These are phyloP conservation scores for Silurus glanis DNA, from an alignment of 2,113 vertebrate species.

Conservation along the genomic window DNA sequence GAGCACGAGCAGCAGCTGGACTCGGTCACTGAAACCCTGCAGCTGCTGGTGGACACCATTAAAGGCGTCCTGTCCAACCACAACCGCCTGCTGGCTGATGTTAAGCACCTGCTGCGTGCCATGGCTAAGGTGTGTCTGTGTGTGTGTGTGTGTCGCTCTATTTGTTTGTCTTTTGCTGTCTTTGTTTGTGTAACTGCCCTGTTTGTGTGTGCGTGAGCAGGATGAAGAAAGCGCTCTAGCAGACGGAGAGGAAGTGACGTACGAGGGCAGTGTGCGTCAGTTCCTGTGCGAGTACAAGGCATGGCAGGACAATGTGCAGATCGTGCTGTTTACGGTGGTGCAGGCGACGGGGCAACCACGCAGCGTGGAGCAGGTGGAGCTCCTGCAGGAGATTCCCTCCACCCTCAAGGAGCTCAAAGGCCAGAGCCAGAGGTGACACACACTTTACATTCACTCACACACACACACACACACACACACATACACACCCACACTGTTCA, in stretches of 20 bases:
- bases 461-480: no score
- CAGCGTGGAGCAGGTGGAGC: conserved; percentile 88
- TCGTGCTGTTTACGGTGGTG: conserved; percentile 92
- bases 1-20: conserved; percentile 93
- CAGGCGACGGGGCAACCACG: conserved; percentile 93
- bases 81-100: conserved; percentile 92
- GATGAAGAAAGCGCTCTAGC: conserved; percentile 93
- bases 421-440: conserved; percentile 88
- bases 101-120: conserved; percentile 93
- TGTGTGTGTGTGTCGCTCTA: background rate
- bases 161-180: background rate
- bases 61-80: conserved; percentile 92
- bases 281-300: conserved; percentile 96
- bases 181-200: background rate
- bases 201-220: conserved; percentile 61
- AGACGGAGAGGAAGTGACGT: conserved; percentile 92
- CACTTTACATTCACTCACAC: background rate
- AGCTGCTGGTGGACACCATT: conserved; percentile 92
- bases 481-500: no score
- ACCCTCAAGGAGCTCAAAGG: conserved; percentile 92
- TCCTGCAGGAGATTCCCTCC: conserved; percentile 93
- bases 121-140: conserved; percentile 90
- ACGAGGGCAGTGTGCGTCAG: conserved; percentile 93
- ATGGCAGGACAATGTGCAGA: conserved; percentile 98
- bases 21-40: conserved; percentile 85